Percentiles rank a stretch among this genome's conserved stretches.
Conservation (phyloP, 1,140 invertebrate species). For the Papilio glaucus region DNA sequence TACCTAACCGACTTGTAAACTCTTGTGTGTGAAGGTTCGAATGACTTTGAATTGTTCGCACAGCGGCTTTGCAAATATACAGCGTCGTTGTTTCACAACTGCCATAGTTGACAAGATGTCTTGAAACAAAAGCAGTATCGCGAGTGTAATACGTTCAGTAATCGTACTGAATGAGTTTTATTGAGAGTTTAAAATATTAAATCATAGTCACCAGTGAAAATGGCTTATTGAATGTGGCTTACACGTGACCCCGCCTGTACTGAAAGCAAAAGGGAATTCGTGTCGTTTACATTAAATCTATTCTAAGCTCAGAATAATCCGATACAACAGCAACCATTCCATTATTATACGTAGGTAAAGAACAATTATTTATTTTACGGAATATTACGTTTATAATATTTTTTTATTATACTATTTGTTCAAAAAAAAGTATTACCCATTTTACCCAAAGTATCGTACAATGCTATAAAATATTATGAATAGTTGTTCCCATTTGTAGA, state of each 20-base stretch:
- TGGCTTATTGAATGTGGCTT: not conserved
- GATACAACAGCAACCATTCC: not conserved
- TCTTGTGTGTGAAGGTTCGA: not conserved
- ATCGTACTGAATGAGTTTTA: not conserved
- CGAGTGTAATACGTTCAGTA: not conserved
- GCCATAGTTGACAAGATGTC: not conserved
- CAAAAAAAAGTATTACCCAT: too few relatives aligned
- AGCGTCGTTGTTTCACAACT: not conserved
- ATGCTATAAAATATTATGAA: too few relatives aligned
- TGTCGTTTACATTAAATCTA: not conserved
- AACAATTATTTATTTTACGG: too few relatives aligned
- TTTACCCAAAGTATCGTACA: too few relatives aligned
- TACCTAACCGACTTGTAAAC: constrained; percentile 9
- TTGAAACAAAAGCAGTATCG: not conserved
- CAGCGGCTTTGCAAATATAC: not conserved
- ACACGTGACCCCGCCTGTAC: not conserved
- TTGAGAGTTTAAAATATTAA: not conserved
- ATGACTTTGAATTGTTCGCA: constrained; percentile 26
- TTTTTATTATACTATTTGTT: too few relatives aligned
- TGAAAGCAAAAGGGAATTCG: not conserved
- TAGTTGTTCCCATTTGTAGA: too few relatives aligned
- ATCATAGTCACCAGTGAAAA: not conserved
- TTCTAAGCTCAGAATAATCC: not conserved
- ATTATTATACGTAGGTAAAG: not conserved
- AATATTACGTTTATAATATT: too few relatives aligned